phyloP scores from a whole-genome alignment of 2,797 vertebrate species.

The Falco columbarius region DNA sequence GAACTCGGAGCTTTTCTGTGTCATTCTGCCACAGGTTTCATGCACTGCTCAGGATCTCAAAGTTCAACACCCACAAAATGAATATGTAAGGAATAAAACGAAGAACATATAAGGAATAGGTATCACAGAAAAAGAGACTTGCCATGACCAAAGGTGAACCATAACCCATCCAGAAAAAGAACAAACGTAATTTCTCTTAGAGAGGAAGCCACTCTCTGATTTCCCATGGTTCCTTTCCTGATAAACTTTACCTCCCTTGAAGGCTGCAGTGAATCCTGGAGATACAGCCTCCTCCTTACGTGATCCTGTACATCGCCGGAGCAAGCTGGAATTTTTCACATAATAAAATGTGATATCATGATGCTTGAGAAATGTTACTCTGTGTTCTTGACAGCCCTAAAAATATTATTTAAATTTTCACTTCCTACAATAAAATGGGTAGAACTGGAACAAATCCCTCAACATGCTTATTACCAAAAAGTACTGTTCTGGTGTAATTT shows the following conservation, averaged over 20 bases:
- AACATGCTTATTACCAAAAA: neutral
- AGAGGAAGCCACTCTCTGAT: neutral
- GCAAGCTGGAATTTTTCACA: neutral
- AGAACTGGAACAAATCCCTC: neutral
- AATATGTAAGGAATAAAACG: neutral
- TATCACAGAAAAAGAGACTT: neutral
- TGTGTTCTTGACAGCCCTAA: neutral
- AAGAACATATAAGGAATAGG: neutral
- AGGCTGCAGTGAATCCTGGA: neutral
- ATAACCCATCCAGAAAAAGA: neutral
- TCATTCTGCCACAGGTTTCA: neutral
- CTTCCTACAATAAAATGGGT: neutral
- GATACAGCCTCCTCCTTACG: neutral
- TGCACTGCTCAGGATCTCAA: neutral
- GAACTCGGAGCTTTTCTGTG: neutral
- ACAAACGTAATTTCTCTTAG: neutral
- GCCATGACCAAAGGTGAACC: neutral
- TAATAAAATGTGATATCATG: neutral
- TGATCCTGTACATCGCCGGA: neutral
- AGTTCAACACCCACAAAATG: neutral
- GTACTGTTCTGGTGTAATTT: neutral
- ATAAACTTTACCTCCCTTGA: neutral
- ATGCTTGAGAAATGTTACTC: neutral
- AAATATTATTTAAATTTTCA: neutral
- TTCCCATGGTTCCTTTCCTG: neutral